phyloP scores from a whole-genome alignment of 2,113 vertebrate species.

The Plecturocebus donacophilus region DNA sequence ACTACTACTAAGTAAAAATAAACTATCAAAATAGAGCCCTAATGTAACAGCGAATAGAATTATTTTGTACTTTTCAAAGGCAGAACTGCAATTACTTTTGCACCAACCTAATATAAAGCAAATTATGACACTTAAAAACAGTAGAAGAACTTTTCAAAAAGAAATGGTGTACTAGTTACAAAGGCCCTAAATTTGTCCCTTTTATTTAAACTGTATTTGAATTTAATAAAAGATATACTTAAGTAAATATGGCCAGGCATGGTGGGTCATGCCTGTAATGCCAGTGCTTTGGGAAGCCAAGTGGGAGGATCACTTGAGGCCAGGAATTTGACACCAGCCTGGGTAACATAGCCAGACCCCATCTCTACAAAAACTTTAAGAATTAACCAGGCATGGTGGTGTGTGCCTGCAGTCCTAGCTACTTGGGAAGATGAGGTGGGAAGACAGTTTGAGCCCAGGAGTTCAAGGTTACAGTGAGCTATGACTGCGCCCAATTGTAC shows the following conservation, averaged over 20 bases:
- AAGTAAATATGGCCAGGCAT: not conserved
- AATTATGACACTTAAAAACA: conserved; percentile 11
- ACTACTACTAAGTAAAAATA: conserved; percentile 13
- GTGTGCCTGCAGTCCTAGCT: not conserved
- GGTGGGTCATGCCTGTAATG: not conserved
- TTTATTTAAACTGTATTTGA: conserved; percentile 39
- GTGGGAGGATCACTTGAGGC: not conserved
- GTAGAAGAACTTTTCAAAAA: not conserved
- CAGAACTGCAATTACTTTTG: not conserved
- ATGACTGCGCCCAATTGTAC: not conserved
- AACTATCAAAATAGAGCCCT: conserved; percentile 35
- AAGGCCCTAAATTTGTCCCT: conserved; percentile 25
- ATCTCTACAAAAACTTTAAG: not conserved
- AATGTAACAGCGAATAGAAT: not conserved
- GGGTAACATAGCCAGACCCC: not conserved
- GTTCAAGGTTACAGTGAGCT: not conserved
- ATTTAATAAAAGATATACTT: not conserved
- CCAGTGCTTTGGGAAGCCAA: not conserved
- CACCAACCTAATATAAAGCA: not conserved
- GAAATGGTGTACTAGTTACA: not conserved
- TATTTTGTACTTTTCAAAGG: not conserved
- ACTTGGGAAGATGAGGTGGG: not conserved
- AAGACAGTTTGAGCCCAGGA: not conserved
- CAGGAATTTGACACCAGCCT: not conserved
- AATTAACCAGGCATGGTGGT: not conserved